Conservation (phyloP, 2,113 vertebrate genomes). For the Empidonax traillii region DNA sequence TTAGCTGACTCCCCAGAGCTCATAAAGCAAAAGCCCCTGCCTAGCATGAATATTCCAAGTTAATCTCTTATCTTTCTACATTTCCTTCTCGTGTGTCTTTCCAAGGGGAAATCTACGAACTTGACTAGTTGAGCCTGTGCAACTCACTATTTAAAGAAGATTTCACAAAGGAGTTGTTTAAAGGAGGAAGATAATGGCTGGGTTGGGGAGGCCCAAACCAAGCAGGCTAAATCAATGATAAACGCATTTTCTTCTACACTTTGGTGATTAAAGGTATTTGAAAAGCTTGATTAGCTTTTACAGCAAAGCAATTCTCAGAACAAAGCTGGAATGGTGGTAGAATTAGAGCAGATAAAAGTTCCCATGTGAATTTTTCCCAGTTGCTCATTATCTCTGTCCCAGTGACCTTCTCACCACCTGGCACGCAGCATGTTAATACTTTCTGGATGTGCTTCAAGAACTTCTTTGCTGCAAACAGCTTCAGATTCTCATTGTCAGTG, state of each 20-base stretch:
- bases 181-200: not conserved
- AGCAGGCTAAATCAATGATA: not conserved
- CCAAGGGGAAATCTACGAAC: not conserved
- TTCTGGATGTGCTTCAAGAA: constrained; percentile 7
- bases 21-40: not conserved
- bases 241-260: not conserved
- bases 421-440: not conserved
- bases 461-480: not conserved
- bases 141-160: not conserved
- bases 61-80: not conserved
- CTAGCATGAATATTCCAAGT: not conserved
- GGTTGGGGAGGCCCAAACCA: not conserved
- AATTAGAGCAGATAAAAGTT: constrained; percentile 41
- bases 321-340: not conserved
- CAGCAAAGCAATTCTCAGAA: not conserved
- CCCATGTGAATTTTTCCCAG: constrained; percentile 3
- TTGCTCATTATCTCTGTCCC: constrained; percentile 45
- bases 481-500: not conserved
- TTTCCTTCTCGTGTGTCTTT: not conserved
- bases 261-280: not conserved
- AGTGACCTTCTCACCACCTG: constrained; percentile 54
- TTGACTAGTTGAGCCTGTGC: not conserved
- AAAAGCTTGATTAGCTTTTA: constrained; percentile 6
- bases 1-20: not conserved
- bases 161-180: not conserved